Base-by-base conservation (phyloP, 2,888 invertebrate species). In the Hirtodrosophila duncani region DNA sequence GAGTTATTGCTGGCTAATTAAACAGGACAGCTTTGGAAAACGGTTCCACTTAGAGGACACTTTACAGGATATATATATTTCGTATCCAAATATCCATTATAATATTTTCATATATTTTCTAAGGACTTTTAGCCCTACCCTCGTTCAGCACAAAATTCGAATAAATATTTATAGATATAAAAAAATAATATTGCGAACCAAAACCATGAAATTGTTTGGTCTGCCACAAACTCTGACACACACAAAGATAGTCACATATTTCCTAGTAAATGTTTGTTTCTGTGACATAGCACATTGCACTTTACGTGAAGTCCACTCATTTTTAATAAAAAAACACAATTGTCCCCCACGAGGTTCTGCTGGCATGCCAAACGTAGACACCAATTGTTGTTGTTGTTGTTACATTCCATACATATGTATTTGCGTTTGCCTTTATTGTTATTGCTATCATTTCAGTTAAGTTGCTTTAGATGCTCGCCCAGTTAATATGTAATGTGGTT, bases 131-230 rank as follows among this genome's bases (percentile, higher is more conserved):
- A 20, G 13, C 14, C 9, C 18, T 36, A 20, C 20, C 11, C 23
- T 36, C 13, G 21, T 36, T n/a, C 14, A 50, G 30, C 39, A 60
- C 57, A 52, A 70, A 79, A 51, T 58, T 56, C 51, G 53, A 71
- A 79, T 72, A 75, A 72, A 75, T 79, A 79, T 71, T 79, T 67
- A 67, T 75, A 58, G 64, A 50, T 39, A 51, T 17, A 20, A 23
- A 37, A 49, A 50, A 63, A 66, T 66, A 59, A 78, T 56, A 53
- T n/a, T n/a, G n/a, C n/a, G n/a, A n/a, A 50, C 48, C 50, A 59
- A 51, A 50, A 58, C 71, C 61, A 67, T 70, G 55, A 70, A 67
- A 74, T 45, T 63, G 69, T 78, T 69, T 49, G 48, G 37, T 38
- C 26, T 46, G 53, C 24, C 42, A 30, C 37, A 29, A n/a, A 39